Base-by-base conservation (phyloP, 92 coral and sea anemone genomes). In the Parazoanthus darwini region DNA sequence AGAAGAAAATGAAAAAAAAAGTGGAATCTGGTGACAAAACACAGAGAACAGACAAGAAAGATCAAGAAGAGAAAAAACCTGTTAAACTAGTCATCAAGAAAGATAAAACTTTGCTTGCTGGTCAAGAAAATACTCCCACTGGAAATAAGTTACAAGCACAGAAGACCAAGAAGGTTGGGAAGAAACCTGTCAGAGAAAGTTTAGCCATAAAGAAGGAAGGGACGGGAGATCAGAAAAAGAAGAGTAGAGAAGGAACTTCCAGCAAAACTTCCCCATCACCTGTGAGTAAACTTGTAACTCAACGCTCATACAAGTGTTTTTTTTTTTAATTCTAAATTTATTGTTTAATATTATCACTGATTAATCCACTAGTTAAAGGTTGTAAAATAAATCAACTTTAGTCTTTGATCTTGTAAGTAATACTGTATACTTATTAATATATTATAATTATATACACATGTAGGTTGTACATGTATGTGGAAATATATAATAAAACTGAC, bases 71-170 rank as follows among this genome's bases (percentile, higher is more conserved):
- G 72, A 59, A 89, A 82, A 87, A 91, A 85, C 98, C 87, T 80
- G 96, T 96, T 33, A 96, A 94, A 85, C 85, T 96, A n/a, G 94
- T 94, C 66, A 96, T 96, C 46, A 96, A 96, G 54, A 96, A 94
- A 82, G 90, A 83, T 54, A 92, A 94, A 79, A 75, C 85, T 75
- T 81, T 48, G 48, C 59, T 71, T 29, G 38, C 65, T 44, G 51
- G 74, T 84, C 65, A 44, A 71, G 37, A 22, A 46, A 29, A 84
- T 16, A 84, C 46, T 5, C 79, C 23, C 37, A 18, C 15, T 9
- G 59, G 37, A 71, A 51, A 36, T 11, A 36, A 71, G 42, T 44
- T 26, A 25, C 58, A 74, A 10, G 66, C 23, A 54, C 37, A 50
- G 23, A 84, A 71, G 43, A 33, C 44, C 48, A 84, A 70, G 20